These are phyloP conservation scores for Hyppa rectilinea DNA, from an alignment of 2,888 invertebrate genomes.

Conservation along the genomic window DNA sequence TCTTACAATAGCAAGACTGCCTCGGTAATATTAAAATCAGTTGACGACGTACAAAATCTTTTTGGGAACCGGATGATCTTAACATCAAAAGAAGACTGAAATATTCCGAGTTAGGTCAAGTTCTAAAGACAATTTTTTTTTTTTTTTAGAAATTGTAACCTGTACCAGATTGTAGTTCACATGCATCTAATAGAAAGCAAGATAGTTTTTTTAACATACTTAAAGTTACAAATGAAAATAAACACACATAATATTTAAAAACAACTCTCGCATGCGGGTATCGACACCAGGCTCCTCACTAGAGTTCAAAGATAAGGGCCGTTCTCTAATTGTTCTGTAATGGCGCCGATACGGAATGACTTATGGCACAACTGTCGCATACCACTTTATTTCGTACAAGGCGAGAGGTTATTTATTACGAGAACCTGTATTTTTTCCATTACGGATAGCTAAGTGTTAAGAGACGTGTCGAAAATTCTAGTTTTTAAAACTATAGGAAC, in stretches of 20 bases:
- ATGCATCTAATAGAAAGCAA: too few species aligned
- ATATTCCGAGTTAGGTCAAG: neutral
- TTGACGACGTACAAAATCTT: neutral
- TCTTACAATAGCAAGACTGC: neutral
- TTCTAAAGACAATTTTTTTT: too few species aligned
- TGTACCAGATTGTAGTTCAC: too few species aligned
- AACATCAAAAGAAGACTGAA: neutral
- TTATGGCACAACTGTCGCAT: slow-evolving; percentile 69
- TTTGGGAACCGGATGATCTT: neutral
- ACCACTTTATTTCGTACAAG: slow-evolving; percentile 63
- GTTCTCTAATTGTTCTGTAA: slow-evolving; percentile 85
- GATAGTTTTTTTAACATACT: neutral
- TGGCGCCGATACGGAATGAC: slow-evolving; percentile 78
- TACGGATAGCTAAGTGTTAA: slow-evolving; percentile 14
- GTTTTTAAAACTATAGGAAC: slow-evolving; percentile 1
- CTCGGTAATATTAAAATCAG: slow-evolving; percentile 6
- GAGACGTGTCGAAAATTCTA: slow-evolving; percentile 32
- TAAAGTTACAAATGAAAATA: neutral
- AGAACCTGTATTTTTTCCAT: slow-evolving; percentile 57
- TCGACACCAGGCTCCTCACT: slow-evolving; percentile 48
- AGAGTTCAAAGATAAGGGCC: slow-evolving; percentile 73
- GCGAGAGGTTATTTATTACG: slow-evolving; percentile 56
- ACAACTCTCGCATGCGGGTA: neutral
- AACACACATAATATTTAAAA: slow-evolving; percentile 2
- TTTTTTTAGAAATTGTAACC: too few species aligned